Percentiles rank a stretch among this genome's conserved stretches.
phyloP scores from a whole-genome alignment of 1,140 invertebrate genomes.

The Idris sp. region DNA sequence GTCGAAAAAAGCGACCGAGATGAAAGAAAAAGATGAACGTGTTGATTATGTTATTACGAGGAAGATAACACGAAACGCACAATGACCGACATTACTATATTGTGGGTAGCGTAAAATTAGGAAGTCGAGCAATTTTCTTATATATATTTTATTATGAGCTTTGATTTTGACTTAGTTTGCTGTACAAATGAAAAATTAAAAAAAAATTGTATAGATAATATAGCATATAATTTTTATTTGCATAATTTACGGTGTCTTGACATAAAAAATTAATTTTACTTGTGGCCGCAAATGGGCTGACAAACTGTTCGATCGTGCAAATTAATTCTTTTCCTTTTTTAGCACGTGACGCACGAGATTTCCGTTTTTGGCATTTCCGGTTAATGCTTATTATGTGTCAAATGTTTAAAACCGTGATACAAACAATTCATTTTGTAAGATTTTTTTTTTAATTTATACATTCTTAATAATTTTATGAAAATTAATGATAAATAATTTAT shows the following conservation, averaged over 20 bases:
- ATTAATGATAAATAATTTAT: too few species aligned
- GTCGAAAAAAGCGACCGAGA: constrained; percentile 5
- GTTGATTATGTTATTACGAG: constrained; percentile 43
- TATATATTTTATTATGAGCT: constrained; percentile 1
- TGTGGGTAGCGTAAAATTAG: constrained; percentile 35
- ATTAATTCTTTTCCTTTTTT: constrained; percentile 49
- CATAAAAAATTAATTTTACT: neutral
- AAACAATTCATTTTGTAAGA: too few species aligned
- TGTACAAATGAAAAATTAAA: too few species aligned
- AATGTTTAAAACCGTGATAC: constrained; percentile 1
- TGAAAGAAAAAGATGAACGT: constrained; percentile 12
- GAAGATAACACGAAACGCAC: constrained; percentile 26
- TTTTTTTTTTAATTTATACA: too few species aligned
- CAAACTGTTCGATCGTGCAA: constrained; percentile 34
- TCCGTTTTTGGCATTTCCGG: constrained; percentile 67
- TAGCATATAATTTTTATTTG: too few species aligned
- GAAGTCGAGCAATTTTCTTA: constrained; percentile 24
- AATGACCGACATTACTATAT: constrained; percentile 35
- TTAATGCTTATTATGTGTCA: constrained; percentile 11
- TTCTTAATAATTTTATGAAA: too few species aligned
- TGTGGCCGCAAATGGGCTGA: constrained; percentile 37
- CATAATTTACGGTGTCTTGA: too few species aligned
- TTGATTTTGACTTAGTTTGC: neutral
- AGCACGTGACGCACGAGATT: constrained; percentile 65
- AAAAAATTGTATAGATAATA: too few species aligned